A percentile compares a stretch with the other conserved stretches of the same genome.
Evolutionary conservation across 2,113 vertebrate species (phyloP).

Genomic region (Martes martes): DNA sequence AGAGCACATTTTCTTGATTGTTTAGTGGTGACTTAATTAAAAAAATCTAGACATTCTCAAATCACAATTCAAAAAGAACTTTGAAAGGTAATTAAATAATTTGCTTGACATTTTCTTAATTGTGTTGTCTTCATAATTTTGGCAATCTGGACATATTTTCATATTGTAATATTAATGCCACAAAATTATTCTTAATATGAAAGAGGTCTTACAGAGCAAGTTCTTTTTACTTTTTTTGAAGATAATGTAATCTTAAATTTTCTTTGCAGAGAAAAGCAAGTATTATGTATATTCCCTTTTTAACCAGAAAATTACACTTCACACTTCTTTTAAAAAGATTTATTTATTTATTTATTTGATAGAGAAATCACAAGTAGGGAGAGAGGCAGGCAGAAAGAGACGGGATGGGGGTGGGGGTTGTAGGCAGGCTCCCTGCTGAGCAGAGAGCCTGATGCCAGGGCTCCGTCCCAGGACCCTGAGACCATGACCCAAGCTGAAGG

Average conservation of each 20-base stretch:
- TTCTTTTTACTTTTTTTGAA: background rate
- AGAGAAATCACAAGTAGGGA: too few relatives aligned
- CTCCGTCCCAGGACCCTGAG: too few relatives aligned
- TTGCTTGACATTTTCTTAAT: background rate
- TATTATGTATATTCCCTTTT: background rate
- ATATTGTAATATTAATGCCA: background rate
- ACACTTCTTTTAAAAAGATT: background rate
- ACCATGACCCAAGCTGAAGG: too few relatives aligned
- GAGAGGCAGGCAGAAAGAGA: too few relatives aligned
- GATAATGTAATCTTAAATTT: background rate
- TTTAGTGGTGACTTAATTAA: background rate
- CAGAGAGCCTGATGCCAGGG: too few relatives aligned
- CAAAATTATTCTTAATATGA: background rate
- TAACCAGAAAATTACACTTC: background rate
- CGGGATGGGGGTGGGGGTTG: fast-evolving
- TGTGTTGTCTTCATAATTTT: background rate
- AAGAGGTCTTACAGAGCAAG: background rate
- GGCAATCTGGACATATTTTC: background rate
- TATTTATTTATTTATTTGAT: too few relatives aligned
- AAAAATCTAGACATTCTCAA: slow-evolving; percentile 15
- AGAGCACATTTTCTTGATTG: background rate
- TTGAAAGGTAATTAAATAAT: slow-evolving; percentile 2
- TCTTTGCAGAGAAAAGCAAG: background rate
- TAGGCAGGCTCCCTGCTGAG: too few relatives aligned
- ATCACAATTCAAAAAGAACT: background rate